Base-by-base conservation (phyloP, 2,797 vertebrate species). In the Gambusia yucatana region DNA sequence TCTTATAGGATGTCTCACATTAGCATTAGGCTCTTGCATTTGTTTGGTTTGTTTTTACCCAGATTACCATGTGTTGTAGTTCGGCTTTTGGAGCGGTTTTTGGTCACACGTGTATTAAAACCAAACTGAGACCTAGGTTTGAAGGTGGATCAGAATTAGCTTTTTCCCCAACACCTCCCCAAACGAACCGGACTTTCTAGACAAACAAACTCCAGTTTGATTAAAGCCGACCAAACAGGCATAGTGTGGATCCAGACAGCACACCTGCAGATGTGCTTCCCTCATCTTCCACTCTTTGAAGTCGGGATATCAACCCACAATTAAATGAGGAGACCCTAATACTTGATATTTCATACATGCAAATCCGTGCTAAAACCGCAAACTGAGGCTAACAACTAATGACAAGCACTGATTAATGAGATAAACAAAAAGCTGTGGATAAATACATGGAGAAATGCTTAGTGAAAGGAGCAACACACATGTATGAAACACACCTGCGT, bases 401-500 rank as follows among this genome's bases (percentile, higher is more conserved):
- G 73, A 65, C 16, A 11, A 61, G 17, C 46, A 14, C 8, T 78
- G 63, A 86, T 39, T 44, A 69, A 84, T 44, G 72, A 28, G 39
- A 83, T 76, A 80, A 3, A 48, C 50, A 79, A 55, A 52, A 63
- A 74, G 44, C 76, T 78, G 79, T 48, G 72, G 52, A 78, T 59
- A 72, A 79, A 59, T 41, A 46, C 43, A 59, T 7, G 61, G 1
- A 59, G 72, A 72, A 76, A 41, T 76, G 65, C 72, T 78, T 11
- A 47, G 46, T 78, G 25, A 44, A 78, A 48, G 52, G 41, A 63
- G 67, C 46, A 28, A 16, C 41, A 6, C 75, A 43, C 65, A 79
- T 30, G 71, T 59, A 73, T 52, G 73, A 76, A 59, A 77, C 73
- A 73, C 83, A 84, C 44, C 47, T 79, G 57, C 75, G 57, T 63